Percentiles rank a stretch among this genome's conserved stretches.
These are phyloP conservation scores for Andrena camellia DNA, from an alignment of 2,888 invertebrate species.

Conservation along the genomic window DNA sequence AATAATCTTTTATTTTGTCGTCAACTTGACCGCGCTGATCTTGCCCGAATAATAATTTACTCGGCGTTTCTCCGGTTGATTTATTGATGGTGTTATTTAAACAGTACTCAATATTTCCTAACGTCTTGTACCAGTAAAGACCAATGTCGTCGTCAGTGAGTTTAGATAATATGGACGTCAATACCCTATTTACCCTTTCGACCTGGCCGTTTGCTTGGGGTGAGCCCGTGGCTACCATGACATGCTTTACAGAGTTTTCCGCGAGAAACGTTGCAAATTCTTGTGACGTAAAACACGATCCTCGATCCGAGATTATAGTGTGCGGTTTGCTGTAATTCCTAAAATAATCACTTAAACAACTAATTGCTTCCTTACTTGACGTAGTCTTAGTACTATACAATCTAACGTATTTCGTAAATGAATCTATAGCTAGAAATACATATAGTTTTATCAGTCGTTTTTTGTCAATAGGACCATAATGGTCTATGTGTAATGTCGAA, in stretches of 20 bases:
- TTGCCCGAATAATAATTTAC: no score
- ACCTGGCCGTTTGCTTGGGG: slow-evolving; percentile 12
- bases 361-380: slow-evolving; percentile 55
- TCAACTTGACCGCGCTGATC: no score
- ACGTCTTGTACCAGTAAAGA: background rate
- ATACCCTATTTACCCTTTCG: slow-evolving; percentile 2
- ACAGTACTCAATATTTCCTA: no score
- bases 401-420: slow-evolving; percentile 73
- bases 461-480: slow-evolving; percentile 65
- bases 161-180: background rate
- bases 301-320: slow-evolving; percentile 72
- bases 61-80: no score
- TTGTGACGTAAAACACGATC: slow-evolving; percentile 72
- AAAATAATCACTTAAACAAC: slow-evolving; percentile 63
- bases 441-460: slow-evolving; percentile 72
- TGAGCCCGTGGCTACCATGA: background rate
- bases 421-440: slow-evolving; percentile 72
- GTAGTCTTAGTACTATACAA: slow-evolving; percentile 68
- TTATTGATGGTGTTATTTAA: no score
- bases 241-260: background rate
- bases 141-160: background rate
- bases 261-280: slow-evolving; percentile 67
- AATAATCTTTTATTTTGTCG: no score
- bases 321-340: slow-evolving; percentile 61
- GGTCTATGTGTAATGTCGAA: slow-evolving; percentile 4